These are phyloP conservation scores for Urocitellus parryii DNA, from an alignment of 2,113 vertebrate species.

Conservation along the genomic window DNA sequence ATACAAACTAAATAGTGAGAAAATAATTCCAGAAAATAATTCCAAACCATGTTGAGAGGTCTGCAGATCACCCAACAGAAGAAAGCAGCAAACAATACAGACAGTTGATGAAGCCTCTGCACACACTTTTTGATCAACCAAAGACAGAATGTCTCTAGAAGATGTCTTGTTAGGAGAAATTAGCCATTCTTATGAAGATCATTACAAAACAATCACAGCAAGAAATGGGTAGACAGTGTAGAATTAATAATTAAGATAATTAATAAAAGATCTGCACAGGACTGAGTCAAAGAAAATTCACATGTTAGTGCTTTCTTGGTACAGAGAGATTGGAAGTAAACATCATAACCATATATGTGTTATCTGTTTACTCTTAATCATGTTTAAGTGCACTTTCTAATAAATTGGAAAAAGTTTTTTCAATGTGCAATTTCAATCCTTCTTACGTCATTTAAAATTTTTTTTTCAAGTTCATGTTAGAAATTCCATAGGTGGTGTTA, in stretches of 20 bases:
- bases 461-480: not conserved
- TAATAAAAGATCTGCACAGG: not conserved
- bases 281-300: not conserved
- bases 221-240: not conserved
- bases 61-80: not conserved
- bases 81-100: not conserved
- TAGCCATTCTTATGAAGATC: not conserved
- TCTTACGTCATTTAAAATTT: constrained; percentile 9
- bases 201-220: not conserved
- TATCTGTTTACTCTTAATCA: not conserved
- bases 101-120: not conserved
- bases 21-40: constrained; percentile 4
- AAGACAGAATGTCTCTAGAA: not conserved
- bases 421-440: not conserved
- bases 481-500: not conserved
- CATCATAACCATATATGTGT: not conserved
- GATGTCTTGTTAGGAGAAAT: not conserved
- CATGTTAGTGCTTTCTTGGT: not conserved
- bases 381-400: not conserved
- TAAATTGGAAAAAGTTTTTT: not conserved
- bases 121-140: not conserved
- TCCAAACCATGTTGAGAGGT: not conserved
- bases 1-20: constrained; percentile 7
- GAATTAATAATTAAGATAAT: not conserved
- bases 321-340: not conserved